Evolutionary conservation across 1,140 invertebrate genomes (phyloP).

Genomic region (Drosophila micromelanica): DNA sequence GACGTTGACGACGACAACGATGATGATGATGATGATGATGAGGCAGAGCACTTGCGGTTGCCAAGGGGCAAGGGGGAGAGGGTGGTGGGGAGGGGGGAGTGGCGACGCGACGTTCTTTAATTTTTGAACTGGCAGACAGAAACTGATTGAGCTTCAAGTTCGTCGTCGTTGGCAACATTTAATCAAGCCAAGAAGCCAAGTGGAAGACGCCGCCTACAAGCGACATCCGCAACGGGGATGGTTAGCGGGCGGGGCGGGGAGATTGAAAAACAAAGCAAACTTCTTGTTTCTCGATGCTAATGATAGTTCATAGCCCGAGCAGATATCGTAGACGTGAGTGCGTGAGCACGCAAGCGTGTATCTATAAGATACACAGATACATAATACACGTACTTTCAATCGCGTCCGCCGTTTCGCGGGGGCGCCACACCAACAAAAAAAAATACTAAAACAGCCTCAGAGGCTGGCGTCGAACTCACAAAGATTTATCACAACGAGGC

Average conservation of each 20-base stretch:
- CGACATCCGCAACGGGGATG: neutral
- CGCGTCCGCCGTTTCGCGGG: constrained; percentile 21
- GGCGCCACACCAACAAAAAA: constrained; percentile 12
- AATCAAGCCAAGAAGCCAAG: constrained; percentile 78
- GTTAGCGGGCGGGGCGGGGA: neutral
- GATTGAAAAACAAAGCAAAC: constrained; percentile 53
- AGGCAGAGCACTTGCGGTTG: constrained; percentile 31
- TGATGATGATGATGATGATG: constrained; percentile 11
- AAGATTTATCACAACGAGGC: constrained; percentile 20
- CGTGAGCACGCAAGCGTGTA: constrained; percentile 4
- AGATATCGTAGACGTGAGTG: constrained; percentile 19
- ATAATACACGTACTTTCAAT: neutral
- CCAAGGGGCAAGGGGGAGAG: constrained; percentile 9
- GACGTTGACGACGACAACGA: constrained; percentile 58
- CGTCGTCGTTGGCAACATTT: constrained; percentile 77
- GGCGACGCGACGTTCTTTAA: constrained; percentile 24
- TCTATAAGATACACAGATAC: constrained; percentile 30
- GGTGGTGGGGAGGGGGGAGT: neutral
- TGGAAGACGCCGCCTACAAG: constrained; percentile 60
- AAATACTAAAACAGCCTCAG: neutral
- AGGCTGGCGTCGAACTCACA: constrained; percentile 18
- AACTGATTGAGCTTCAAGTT: constrained; percentile 65
- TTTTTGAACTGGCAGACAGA: constrained; percentile 48
- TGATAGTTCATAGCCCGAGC: constrained; percentile 54
- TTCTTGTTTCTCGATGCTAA: constrained; percentile 58